Base-by-base conservation (phyloP, 1,140 invertebrate species). In the Apis cerana region DNA sequence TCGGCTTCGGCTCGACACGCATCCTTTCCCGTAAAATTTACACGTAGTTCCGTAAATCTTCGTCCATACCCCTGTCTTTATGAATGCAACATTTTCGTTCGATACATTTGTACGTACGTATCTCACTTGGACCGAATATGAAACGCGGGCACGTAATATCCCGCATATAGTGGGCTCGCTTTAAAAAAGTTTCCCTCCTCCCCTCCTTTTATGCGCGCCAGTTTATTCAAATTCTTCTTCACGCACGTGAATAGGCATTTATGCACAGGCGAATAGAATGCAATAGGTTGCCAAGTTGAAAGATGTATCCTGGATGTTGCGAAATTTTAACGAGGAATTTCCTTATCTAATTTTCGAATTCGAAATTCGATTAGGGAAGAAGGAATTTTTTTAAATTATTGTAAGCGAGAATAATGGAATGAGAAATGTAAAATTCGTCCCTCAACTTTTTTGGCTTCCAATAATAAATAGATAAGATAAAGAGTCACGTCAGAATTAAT, bases 321-420 rank as follows among this genome's bases (percentile, higher is more conserved):
- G 62, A 75, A 76, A 75, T 48, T 81, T 54, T 59, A 75, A 81
- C 62, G 80, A 76, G 74, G 50, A 75, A 75, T 75, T 80, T 81
- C 69, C 69, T 59, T 64, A 64, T 80, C 78, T 80, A 80, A 80
- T 74, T 80, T n/a, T 64, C 27, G 50, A 64, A 72, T 68, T 59
- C 62, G 33, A 17, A 43, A 64, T 48, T 48, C n/a, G 56, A 72
- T 54, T 54, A 43, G 33, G 5, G 33, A 43, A 43, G 0, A 43
- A 7, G 33, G 33, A 33, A 33, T 27, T 33, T 33, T 33, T 33
- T 33, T 33, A 33, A 33, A 33, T 33, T 33, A 33, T 33, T 33
- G 33, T 33, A 33, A 33, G 33, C 33, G 33, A 33, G 33, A 33
- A 33, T 27, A n/a, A n/a, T n/a, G n/a, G n/a, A n/a, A n/a, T n/a